phyloP scores from a whole-genome alignment of 1,140 invertebrate species.

The Scylla paramamosain region DNA sequence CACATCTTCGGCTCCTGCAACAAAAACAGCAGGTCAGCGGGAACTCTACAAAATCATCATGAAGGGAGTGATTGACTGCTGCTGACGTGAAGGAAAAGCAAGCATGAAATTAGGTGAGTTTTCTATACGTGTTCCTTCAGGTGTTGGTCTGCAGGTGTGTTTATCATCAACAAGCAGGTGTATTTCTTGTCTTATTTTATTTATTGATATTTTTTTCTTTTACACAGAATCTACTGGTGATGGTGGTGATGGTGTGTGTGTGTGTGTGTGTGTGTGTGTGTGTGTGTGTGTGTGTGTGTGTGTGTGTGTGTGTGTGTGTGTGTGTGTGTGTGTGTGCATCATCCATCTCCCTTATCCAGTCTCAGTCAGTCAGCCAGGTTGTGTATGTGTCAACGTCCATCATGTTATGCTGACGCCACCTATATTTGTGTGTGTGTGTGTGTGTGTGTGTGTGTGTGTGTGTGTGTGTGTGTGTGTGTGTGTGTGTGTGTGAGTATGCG shows the following conservation, averaged over 20 bases:
- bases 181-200: too few relatives aligned
- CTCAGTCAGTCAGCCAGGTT: slow-evolving; percentile 8
- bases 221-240: too few relatives aligned
- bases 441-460: slow-evolving; percentile 20
- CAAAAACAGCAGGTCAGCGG: background rate
- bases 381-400: slow-evolving; percentile 13
- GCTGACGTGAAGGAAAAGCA: too few relatives aligned
- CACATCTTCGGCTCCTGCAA: background rate
- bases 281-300: background rate
- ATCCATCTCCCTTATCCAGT: background rate
- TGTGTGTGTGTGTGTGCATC: background rate
- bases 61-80: too few relatives aligned
- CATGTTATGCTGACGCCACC: background rate
- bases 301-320: background rate
- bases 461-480: slow-evolving; percentile 5
- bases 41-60: too few relatives aligned
- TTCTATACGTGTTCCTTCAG: too few relatives aligned
- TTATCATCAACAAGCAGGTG: too few relatives aligned
- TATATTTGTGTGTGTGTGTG: background rate
- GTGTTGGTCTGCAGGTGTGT: too few relatives aligned
- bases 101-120: too few relatives aligned
- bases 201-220: too few relatives aligned
- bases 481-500: too few relatives aligned
- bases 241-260: background rate
- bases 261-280: slow-evolving; percentile 1